Conservation (phyloP, 2,113 vertebrate genomes). For the Prinia subflava region DNA sequence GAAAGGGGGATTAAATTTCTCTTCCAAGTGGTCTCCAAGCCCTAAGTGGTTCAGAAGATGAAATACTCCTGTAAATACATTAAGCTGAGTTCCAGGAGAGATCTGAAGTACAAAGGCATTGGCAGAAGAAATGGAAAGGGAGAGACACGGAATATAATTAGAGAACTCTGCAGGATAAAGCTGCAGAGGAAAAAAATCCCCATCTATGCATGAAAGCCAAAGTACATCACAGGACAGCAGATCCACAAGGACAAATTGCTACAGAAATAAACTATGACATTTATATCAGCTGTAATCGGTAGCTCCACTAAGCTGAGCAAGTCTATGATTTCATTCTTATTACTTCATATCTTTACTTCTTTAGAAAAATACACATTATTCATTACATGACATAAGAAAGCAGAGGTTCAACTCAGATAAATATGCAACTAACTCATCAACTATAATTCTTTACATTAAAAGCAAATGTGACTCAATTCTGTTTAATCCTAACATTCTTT, state of each 20-base stretch:
- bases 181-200: not conserved
- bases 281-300: constrained; percentile 56
- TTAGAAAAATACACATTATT: constrained; percentile 61
- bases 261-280: constrained; percentile 30
- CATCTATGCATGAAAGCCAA: not conserved
- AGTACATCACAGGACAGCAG: constrained; percentile 30
- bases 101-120: constrained; percentile 14
- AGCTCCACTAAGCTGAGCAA: constrained; percentile 37
- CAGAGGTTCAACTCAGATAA: constrained; percentile 6
- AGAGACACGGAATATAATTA: not conserved
- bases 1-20: constrained; percentile 2
- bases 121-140: constrained; percentile 6
- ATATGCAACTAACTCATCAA: not conserved
- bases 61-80: constrained; percentile 27
- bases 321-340: constrained; percentile 47
- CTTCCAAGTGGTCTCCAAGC: constrained; percentile 7
- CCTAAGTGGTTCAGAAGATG: not conserved
- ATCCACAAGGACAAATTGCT: constrained; percentile 25
- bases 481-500: not conserved
- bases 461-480: not conserved
- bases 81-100: constrained; percentile 18
- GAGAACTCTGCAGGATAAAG: not conserved
- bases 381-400: constrained; percentile 11
- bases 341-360: constrained; percentile 47
- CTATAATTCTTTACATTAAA: not conserved